Conservation (phyloP, 1,140 invertebrate species). For the Caenorhabditis tropicalis region DNA sequence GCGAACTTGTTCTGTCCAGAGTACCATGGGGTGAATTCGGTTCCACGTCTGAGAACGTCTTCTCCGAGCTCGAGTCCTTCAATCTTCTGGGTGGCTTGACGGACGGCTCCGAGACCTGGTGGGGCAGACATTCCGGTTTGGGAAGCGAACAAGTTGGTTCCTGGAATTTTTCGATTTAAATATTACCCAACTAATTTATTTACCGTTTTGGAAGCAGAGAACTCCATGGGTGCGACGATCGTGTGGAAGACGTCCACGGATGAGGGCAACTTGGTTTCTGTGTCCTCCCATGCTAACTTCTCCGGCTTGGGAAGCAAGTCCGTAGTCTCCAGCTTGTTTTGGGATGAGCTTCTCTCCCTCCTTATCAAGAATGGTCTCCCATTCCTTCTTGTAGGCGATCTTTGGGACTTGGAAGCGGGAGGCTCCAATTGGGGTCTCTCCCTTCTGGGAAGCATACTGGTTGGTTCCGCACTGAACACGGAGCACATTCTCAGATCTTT, state of each 20-base stretch:
- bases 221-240: slow-evolving; percentile 69
- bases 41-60: slow-evolving; percentile 66
- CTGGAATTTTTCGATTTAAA: background rate
- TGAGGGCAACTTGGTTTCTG: slow-evolving; percentile 71
- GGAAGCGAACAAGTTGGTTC: slow-evolving; percentile 87
- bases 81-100: slow-evolving; percentile 70
- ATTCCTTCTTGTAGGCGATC: slow-evolving; percentile 71
- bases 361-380: slow-evolving; percentile 72
- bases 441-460: slow-evolving; percentile 69
- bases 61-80: slow-evolving; percentile 64
- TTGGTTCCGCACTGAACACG: slow-evolving; percentile 71
- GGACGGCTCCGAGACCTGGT: slow-evolving; percentile 68
- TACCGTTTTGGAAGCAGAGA: slow-evolving; percentile 79
- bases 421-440: slow-evolving; percentile 65
- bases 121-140: slow-evolving; percentile 81
- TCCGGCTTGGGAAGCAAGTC: slow-evolving; percentile 68
- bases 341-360: slow-evolving; percentile 71
- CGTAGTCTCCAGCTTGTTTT: slow-evolving; percentile 71
- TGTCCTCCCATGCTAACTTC: slow-evolving; percentile 69
- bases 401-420: slow-evolving; percentile 62
- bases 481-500: slow-evolving; percentile 67
- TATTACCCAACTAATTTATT: background rate
- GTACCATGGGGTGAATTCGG: slow-evolving; percentile 71
- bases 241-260: slow-evolving; percentile 70
- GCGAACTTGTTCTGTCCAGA: slow-evolving; percentile 72